Base-by-base conservation (phyloP, 2,797 vertebrate genomes). In the Sardinella longiceps region DNA sequence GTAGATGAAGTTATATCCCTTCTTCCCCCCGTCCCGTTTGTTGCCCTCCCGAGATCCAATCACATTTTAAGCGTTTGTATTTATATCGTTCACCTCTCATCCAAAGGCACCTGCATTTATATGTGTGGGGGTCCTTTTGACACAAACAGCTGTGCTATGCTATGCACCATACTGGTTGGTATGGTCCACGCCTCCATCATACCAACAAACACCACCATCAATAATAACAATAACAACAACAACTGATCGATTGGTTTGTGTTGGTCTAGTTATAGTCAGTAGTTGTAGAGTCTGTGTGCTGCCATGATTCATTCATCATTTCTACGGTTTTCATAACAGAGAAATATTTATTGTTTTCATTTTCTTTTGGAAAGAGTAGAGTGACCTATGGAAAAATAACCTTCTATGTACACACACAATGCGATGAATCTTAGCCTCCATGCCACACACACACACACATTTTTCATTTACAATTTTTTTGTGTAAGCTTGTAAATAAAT, bases 1-100 rank as follows among this genome's bases (percentile, higher is more conserved):
- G 82, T 85, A 86, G 89, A 90, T 88, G 83, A 88, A 87, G 87
- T 89, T 89, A 86, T 85, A 89, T 86, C 85, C 82, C 82, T 87
- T 87, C 82, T 87, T 81, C 20, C 81, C 39, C 77, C 84, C 82
- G 51, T 87, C 80, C 66, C 80, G 81, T 82, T 84, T 81, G 58
- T 83, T 83, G 81, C 87, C 83, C 85, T 87, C 81, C 60, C 84
- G 60, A 87, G 84, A 87, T 89, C 86, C 82, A 86, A 85, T 89
- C 86, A 89, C 56, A 87, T 58, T 70, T 82, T 81, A 88, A 82
- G 66, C 81, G 86, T 48, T 48, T 82, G 83, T 84, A 88, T 87
- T 90, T 88, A 86, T 87, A 86, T 83, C 84, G 56, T 20, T 84
- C 20, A 23, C 45, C 58, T 43, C 11, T 28, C 20, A 51, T 82